Conservation (phyloP, 2,888 invertebrate genomes). For the Drosophila mayaguana region DNA sequence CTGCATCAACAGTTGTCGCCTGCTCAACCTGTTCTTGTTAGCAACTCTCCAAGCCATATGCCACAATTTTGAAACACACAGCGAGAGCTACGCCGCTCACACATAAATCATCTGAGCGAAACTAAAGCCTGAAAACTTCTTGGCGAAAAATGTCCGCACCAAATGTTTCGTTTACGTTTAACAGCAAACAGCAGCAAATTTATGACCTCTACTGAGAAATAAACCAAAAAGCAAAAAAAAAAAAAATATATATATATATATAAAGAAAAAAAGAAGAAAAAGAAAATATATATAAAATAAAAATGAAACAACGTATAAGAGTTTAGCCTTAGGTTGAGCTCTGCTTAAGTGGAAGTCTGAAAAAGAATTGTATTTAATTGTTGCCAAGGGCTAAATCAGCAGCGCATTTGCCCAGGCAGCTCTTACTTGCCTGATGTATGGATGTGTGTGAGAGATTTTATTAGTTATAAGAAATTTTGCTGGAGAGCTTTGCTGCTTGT, state of each 20-base stretch:
- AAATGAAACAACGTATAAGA: slow-evolving; percentile 12
- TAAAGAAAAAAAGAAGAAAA: not conserved
- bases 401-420: not conserved
- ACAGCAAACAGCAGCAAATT: slow-evolving; percentile 46
- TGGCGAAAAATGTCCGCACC: slow-evolving; percentile 48
- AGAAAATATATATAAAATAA: slow-evolving; percentile 2
- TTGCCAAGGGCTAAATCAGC: slow-evolving; percentile 12
- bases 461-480: slow-evolving; percentile 3
- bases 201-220: slow-evolving; percentile 36
- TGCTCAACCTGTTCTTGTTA: slow-evolving; percentile 61
- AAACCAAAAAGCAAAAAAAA: not conserved
- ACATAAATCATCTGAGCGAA: slow-evolving; percentile 64
- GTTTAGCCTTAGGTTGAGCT: slow-evolving; percentile 25
- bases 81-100: slow-evolving; percentile 6
- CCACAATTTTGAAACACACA: slow-evolving; percentile 22
- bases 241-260: not conserved
- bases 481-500: not conserved
- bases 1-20: slow-evolving; percentile 48
- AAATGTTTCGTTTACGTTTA: slow-evolving; percentile 58
- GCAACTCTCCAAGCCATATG: slow-evolving; percentile 37
- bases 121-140: slow-evolving; percentile 47
- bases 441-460: not conserved
- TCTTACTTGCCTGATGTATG: not conserved
- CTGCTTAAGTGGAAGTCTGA: slow-evolving; percentile 11
- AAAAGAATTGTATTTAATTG: slow-evolving; percentile 21